Evolutionary conservation across 1,140 invertebrate species (phyloP), one percentile per base, ranked within the genome.

Genomic region (Rhagoletis pomonella): DNA sequence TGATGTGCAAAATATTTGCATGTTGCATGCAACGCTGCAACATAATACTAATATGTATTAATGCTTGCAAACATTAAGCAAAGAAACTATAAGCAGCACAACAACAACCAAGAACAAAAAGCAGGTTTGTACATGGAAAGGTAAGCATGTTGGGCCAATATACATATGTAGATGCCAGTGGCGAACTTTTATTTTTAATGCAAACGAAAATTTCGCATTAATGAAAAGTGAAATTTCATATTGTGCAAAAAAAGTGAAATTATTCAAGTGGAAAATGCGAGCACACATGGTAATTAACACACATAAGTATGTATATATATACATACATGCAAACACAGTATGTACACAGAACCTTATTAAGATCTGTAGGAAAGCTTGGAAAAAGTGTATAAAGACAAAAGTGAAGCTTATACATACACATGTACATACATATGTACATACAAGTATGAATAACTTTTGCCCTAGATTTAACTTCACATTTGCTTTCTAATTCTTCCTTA

Each of bases 1-100:
- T 47, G 73, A 81, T 81, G 73, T n/a, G 73, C 17, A 1, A 55
- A 81, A 55, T 81, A 81, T 81, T 81, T 81, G 73, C 73, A 81
- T 81, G 73, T 55, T 55, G 73, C 73, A 81, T 81, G 73, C 73
- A 50, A 81, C 17, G 10, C 19, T 47, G 47, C 73, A 58, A 81
- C 73, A 81, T 47, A 29, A 58, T 50, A 81, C 73, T n/a, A 81
- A 50, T 29, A 58, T 81, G 55, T 19, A 81, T n/a, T n/a, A n/a
- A n/a, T 19, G n/a, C 73, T 14, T 1, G 60, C 60, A 62, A 62
- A 62, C 60, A 62, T 55, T 9, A 55, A 55, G 9, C 9, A 55
- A 7, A 55, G 10, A 55, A 55, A 55, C 50, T 55, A 29, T 29
- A 0, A 29, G 0, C 1, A 29, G 50, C 50, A 55, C 5, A 55